A percentile compares a stretch with the other conserved stretches of the same genome.
Evolutionary conservation across 2,797 vertebrate species (phyloP).

Genomic region (Sciurus vulgaris): DNA sequence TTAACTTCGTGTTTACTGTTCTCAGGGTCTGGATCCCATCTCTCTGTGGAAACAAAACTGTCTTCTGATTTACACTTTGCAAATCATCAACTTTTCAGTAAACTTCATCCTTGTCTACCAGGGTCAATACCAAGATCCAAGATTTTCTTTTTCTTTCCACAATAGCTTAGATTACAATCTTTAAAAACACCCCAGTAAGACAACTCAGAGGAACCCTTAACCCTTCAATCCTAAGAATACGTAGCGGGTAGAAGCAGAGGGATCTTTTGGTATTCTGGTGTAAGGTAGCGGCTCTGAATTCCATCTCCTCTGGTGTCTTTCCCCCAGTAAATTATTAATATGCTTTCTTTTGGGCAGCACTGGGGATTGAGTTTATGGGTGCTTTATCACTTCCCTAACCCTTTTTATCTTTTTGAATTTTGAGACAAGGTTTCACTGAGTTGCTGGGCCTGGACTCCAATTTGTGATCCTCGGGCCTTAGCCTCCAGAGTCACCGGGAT

Average conservation of each 20-base stretch:
- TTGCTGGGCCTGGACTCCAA: too few species aligned
- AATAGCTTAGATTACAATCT: constrained; percentile 21
- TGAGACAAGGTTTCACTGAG: too few species aligned
- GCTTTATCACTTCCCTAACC: too few species aligned
- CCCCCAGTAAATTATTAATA: not conserved
- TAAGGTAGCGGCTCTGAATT: not conserved
- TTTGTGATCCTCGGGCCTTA: too few species aligned
- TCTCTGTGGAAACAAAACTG: constrained; percentile 29
- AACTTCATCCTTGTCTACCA: not conserved
- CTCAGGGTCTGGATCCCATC: not conserved
- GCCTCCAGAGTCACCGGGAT: too few species aligned
- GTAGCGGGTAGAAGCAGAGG: not conserved
- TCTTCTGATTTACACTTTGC: constrained; percentile 43
- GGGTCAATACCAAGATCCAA: constrained; percentile 26
- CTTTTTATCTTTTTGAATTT: too few species aligned
- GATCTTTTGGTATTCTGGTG: not conserved
- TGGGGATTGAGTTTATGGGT: too few species aligned
- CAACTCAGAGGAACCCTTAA: not conserved
- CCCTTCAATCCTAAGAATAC: not conserved
- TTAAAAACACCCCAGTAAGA: not conserved
- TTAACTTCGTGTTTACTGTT: not conserved
- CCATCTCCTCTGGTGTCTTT: not conserved
- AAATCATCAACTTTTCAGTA: constrained; percentile 24
- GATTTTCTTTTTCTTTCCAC: not conserved
- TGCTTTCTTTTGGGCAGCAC: too few species aligned